Evolutionary conservation across 2,888 invertebrate species (phyloP), one percentile per base, ranked within the genome.

Genomic region (Euphydryas editha): DNA sequence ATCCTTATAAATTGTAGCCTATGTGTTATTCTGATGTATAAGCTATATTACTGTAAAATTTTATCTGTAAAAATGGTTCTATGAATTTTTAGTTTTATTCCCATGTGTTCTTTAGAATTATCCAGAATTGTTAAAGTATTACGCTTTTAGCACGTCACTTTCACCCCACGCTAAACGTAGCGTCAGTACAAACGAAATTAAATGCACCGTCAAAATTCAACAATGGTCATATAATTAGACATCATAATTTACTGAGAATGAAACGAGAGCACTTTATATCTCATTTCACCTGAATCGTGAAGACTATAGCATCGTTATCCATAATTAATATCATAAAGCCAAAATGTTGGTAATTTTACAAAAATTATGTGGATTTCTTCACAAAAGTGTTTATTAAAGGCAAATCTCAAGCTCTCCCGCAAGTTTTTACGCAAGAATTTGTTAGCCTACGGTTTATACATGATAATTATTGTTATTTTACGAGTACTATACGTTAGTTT

Each of bases 171-270:
- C 36, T 63, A 72, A 46, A 72, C 79, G 76, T 76, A 76, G 74
- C 75, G 78, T 72, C 73, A 78, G 79, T 74, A 82, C 82, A 85
- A 87, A 90, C 82, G 85, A 84, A 89, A 87, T 88, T 86, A 85
- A 88, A 88, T 86, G 87, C 90, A 89, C 81, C 82, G 79, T 73
- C 80, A 80, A 84, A 85, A 84, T 82, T 82, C 79, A 81, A 90
- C 90, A 88, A 90, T 83, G 83, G 81, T 76, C 70, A 80, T 82
- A 82, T 91, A 90, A 90, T 91, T 90, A 89, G 85, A 87, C 79
- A 83, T 84, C 86, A 88, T 88, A 85, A 87, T 88, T 87, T 81
- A 86, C 81, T 78, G 80, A 68, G 78, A 78, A 72, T 70, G 78
- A 78, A 76, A 72, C 62, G 76, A 75, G 75, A 71, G 73, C 59